Conservation (phyloP, 1,140 invertebrate species). For the Aphelinus certus region DNA sequence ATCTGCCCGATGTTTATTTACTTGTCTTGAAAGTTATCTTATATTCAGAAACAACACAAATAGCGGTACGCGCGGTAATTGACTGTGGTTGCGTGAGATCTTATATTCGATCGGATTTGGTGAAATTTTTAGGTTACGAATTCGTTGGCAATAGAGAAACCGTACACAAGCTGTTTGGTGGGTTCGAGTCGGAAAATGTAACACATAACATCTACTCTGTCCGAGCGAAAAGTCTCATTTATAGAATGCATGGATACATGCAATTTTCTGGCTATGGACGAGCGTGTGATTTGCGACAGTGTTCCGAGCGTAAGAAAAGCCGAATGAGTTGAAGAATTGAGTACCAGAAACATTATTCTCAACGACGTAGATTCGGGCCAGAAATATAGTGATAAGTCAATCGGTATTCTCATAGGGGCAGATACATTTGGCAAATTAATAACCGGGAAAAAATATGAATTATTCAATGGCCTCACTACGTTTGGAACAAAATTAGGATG, state of each 20-base stretch:
- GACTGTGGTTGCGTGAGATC: constrained; percentile 41
- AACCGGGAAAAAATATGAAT: constrained; percentile 44
- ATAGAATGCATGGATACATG: constrained; percentile 23
- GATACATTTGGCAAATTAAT: constrained; percentile 50
- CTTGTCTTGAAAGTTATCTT: constrained; percentile 36
- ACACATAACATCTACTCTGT: constrained; percentile 37
- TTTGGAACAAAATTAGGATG: constrained; percentile 53
- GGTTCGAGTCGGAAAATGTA: constrained; percentile 11
- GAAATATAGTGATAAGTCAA: constrained; percentile 24
- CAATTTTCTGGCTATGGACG: constrained; percentile 41
- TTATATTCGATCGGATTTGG: constrained; percentile 42
- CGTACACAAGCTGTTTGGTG: constrained; percentile 40
- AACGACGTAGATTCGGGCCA: constrained; percentile 33
- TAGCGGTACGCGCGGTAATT: constrained; percentile 36
- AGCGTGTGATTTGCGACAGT: constrained; percentile 34
- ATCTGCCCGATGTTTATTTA: constrained; percentile 39
- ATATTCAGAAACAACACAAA: constrained; percentile 38
- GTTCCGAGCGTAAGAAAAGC: constrained; percentile 31
- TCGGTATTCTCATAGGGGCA: constrained; percentile 38
- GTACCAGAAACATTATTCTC: constrained; percentile 37
- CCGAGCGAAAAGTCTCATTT: constrained; percentile 32
- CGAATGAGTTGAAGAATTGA: constrained; percentile 34
- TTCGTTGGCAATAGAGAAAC: constrained; percentile 18
- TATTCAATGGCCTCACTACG: constrained; percentile 49
- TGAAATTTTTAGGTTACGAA: constrained; percentile 36